Evolutionary conservation across 2,888 invertebrate species (phyloP).

Genomic region (Chymomyza amoena): DNA sequence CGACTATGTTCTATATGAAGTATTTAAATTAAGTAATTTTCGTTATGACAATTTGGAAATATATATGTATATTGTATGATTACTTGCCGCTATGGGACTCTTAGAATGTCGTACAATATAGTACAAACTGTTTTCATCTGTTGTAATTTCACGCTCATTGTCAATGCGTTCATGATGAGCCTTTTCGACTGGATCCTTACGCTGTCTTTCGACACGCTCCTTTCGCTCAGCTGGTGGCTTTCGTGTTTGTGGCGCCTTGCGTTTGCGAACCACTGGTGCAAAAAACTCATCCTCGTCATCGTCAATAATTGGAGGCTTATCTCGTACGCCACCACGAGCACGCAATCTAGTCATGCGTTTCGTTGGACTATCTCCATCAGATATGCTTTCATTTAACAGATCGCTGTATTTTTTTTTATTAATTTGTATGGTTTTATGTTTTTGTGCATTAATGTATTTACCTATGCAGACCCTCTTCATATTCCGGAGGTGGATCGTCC

Average conservation of each 20-base stretch:
- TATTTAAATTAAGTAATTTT: not conserved
- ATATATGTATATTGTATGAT: not conserved
- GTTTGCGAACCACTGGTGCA: slow-evolving; percentile 75
- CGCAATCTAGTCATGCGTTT: slow-evolving; percentile 84
- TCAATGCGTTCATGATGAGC: slow-evolving; percentile 76
- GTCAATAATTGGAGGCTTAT: slow-evolving; percentile 79
- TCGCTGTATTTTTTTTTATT: slow-evolving; percentile 55
- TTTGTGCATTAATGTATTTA: slow-evolving; percentile 11
- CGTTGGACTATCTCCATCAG: slow-evolving; percentile 81
- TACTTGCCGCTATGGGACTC: slow-evolving; percentile 86
- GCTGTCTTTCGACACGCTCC: slow-evolving; percentile 76
- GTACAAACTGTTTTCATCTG: slow-evolving; percentile 92
- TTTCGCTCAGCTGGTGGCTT: slow-evolving; percentile 72
- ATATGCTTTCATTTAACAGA: slow-evolving; percentile 75
- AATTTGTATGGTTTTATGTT: not conserved
- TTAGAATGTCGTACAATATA: slow-evolving; percentile 90
- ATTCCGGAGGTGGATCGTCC: slow-evolving; percentile 94
- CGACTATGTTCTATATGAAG: slow-evolving; percentile 87
- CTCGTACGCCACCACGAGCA: slow-evolving; percentile 79
- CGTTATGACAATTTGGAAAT: not conserved
- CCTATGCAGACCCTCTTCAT: slow-evolving; percentile 82
- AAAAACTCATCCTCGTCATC: slow-evolving; percentile 79
- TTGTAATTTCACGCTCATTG: slow-evolving; percentile 80
- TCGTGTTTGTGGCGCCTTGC: slow-evolving; percentile 67
- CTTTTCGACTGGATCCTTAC: slow-evolving; percentile 76